Evolutionary conservation across 2,888 invertebrate species (phyloP).

Genomic region (Beris morrisii): DNA sequence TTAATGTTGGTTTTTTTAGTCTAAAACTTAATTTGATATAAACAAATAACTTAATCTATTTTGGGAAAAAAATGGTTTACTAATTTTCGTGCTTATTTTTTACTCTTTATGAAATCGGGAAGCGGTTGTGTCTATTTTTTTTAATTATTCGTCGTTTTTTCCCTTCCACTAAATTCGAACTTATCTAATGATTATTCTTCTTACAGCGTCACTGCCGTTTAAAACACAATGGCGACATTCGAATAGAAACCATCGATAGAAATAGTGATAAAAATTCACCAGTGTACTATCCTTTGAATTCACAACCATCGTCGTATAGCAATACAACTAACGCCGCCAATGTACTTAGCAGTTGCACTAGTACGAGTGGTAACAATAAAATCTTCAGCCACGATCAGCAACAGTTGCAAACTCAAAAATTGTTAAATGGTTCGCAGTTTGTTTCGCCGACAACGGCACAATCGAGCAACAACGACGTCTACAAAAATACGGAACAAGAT

Average conservation of each 20-base stretch:
- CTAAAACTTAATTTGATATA: conserved; percentile 4
- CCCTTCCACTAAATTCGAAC: background rate
- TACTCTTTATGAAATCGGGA: conserved; percentile 14
- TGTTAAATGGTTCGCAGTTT: too few relatives aligned
- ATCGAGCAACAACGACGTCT: too few relatives aligned
- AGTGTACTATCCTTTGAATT: conserved; percentile 51
- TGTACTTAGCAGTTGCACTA: conserved; percentile 2
- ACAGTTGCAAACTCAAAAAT: too few relatives aligned
- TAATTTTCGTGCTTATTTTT: conserved; percentile 21
- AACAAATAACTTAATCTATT: conserved; percentile 11
- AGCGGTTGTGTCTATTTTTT: conserved; percentile 19
- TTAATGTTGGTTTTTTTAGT: too few relatives aligned
- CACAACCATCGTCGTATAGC: conserved; percentile 14
- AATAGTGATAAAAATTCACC: conserved; percentile 45
- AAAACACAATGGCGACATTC: conserved; percentile 75
- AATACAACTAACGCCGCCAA: conserved; percentile 9
- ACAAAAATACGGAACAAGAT: background rate
- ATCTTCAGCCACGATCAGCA: too few relatives aligned
- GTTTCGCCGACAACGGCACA: too few relatives aligned
- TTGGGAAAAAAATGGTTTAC: background rate
- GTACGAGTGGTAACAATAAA: conserved; percentile 1
- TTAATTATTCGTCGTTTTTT: background rate
- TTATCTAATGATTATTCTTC: conserved; percentile 28
- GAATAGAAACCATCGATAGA: conserved; percentile 62
- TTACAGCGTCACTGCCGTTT: conserved; percentile 75